Conservation (phyloP, 2,113 vertebrate genomes). For the Dromaius novaehollandiae region DNA sequence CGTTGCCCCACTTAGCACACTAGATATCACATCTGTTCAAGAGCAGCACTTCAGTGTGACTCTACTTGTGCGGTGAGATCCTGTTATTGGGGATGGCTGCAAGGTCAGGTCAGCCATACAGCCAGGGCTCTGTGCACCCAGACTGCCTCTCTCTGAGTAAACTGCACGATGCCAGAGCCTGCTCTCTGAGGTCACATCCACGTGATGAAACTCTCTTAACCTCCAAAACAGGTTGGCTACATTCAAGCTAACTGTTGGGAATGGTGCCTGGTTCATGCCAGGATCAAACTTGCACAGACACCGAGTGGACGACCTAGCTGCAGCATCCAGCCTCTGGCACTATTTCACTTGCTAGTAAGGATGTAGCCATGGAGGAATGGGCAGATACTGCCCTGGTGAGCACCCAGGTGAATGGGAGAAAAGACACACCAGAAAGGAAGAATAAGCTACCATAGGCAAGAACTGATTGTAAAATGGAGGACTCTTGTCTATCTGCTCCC, state of each 20-base stretch:
- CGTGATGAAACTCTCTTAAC: background rate
- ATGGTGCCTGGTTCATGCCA: background rate
- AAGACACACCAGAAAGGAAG: background rate
- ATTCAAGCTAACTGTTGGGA: background rate
- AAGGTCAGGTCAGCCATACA: background rate
- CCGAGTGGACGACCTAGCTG: background rate
- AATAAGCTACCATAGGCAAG: background rate
- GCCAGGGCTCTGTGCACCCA: too few relatives aligned
- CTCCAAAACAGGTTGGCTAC: rapidly evolving
- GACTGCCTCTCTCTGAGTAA: background rate
- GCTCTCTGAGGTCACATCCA: background rate
- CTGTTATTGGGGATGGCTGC: background rate
- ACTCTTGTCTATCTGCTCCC: background rate
- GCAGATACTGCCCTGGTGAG: background rate
- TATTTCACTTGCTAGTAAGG: background rate
- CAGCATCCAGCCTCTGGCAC: background rate
- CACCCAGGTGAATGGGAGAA: background rate
- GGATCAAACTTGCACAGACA: background rate
- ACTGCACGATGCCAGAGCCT: background rate
- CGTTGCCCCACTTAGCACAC: background rate
- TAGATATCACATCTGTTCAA: background rate
- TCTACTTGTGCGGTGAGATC: background rate
- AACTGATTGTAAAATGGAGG: background rate
- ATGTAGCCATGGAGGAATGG: background rate
- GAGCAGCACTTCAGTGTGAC: background rate